phyloP scores from a whole-genome alignment of 2,113 vertebrate species.

The Syrrhaptes paradoxus region DNA sequence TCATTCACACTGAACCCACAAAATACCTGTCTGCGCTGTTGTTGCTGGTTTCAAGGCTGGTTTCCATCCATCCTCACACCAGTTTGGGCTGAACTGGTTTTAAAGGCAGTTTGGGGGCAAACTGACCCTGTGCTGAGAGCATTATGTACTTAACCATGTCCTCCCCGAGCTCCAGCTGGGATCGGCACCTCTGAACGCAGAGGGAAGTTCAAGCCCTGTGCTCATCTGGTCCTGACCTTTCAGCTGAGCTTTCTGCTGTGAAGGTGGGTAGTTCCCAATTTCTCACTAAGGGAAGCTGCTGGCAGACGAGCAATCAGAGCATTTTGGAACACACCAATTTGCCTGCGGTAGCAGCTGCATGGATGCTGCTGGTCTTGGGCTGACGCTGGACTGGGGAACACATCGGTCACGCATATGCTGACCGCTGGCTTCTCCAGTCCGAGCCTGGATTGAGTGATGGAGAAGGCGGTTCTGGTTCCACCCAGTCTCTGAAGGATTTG shows the following conservation, averaged over 20 bases:
- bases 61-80: background rate
- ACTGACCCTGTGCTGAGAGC: background rate
- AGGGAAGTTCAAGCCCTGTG: background rate
- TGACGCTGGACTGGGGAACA: accelerated
- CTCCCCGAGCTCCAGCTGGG: background rate
- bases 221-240: background rate
- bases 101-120: background rate
- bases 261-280: background rate
- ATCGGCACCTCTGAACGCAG: background rate
- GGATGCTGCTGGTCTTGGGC: background rate
- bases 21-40: background rate
- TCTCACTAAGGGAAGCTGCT: background rate
- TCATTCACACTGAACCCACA: background rate
- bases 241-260: background rate
- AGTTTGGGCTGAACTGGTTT: background rate
- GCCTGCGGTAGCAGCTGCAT: background rate
- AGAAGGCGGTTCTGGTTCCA: slow-evolving; percentile 42
- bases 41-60: background rate
- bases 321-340: background rate
- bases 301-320: background rate
- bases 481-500: slow-evolving; percentile 55
- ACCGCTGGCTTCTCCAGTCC: background rate
- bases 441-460: background rate
- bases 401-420: background rate
- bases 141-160: background rate